Percentiles rank a stretch among this genome's conserved stretches.
phyloP scores from a whole-genome alignment of 1,140 invertebrate genomes.

The Propsilocerus akamusi region DNA sequence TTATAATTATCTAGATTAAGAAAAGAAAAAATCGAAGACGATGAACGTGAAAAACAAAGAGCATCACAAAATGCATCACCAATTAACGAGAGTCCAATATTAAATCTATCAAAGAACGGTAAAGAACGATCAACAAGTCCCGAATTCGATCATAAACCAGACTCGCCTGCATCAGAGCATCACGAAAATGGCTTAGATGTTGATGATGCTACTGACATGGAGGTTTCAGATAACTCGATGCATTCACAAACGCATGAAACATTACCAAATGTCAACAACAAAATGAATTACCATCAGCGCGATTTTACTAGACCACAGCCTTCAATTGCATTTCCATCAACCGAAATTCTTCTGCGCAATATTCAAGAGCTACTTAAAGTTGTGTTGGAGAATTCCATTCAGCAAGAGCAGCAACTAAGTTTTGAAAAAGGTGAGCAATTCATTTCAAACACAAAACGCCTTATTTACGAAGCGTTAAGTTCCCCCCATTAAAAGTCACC shows the following conservation, averaged over 20 bases:
- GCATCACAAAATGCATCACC: background rate
- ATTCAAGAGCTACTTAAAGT: background rate
- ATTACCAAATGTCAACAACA: background rate
- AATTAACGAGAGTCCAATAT: background rate
- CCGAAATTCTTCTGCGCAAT: background rate
- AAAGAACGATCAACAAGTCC: background rate
- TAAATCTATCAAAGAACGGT: background rate
- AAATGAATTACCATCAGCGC: background rate
- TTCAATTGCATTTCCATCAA: background rate
- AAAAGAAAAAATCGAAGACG: background rate
- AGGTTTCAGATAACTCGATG: background rate
- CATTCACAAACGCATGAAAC: background rate
- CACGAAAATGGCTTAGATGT: background rate
- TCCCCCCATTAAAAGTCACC: too few relatives aligned
- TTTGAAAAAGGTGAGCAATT: background rate
- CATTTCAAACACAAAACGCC: too few relatives aligned
- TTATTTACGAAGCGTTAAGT: too few relatives aligned
- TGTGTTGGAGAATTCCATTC: background rate
- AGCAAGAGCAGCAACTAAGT: background rate
- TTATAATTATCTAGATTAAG: background rate
- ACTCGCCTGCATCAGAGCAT: background rate
- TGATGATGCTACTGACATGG: background rate
- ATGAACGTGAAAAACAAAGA: background rate
- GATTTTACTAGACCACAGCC: background rate
- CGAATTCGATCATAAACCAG: background rate